Evolutionary conservation across 2,797 vertebrate genomes (phyloP).

Genomic region (Saxicola maurus): DNA sequence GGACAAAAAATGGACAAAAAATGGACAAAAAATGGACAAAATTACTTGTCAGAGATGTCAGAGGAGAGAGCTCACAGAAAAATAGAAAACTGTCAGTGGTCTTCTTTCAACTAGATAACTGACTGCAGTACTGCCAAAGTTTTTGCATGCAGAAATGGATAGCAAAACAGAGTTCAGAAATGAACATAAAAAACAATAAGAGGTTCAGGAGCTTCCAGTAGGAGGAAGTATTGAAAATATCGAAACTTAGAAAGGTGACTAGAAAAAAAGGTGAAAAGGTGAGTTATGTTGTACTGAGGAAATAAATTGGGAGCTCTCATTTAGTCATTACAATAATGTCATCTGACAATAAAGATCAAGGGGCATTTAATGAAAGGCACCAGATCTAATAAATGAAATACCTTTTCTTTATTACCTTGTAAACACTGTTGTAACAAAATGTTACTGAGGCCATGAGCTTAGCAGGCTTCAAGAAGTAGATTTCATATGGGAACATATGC

Average conservation of each 20-base stretch:
- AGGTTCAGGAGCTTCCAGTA: not conserved
- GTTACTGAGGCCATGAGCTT: not conserved
- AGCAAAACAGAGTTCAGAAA: not conserved
- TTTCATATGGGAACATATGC: not conserved
- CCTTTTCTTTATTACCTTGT: not conserved
- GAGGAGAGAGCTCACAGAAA: not conserved
- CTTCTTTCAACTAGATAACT: not conserved
- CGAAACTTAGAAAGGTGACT: not conserved
- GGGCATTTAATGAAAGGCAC: not conserved
- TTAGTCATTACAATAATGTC: not conserved
- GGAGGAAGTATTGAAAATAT: not conserved
- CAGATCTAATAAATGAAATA: not conserved
- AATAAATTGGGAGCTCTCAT: not conserved
- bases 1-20: not conserved
- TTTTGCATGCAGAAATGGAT: not conserved
- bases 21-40: not conserved
- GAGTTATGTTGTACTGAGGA: not conserved
- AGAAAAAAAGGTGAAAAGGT: constrained; percentile 1
- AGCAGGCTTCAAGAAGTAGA: not conserved
- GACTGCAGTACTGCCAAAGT: not conserved
- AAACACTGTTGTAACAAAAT: not conserved
- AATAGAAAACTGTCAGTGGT: not conserved
- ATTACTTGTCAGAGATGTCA: not conserved
- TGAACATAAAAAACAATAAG: not conserved
- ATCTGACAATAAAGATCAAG: not conserved